A percentile compares a stretch with the other conserved stretches of the same genome.
phyloP scores from a whole-genome alignment of 2,888 invertebrate genomes.

The Nomada fabriciana region DNA sequence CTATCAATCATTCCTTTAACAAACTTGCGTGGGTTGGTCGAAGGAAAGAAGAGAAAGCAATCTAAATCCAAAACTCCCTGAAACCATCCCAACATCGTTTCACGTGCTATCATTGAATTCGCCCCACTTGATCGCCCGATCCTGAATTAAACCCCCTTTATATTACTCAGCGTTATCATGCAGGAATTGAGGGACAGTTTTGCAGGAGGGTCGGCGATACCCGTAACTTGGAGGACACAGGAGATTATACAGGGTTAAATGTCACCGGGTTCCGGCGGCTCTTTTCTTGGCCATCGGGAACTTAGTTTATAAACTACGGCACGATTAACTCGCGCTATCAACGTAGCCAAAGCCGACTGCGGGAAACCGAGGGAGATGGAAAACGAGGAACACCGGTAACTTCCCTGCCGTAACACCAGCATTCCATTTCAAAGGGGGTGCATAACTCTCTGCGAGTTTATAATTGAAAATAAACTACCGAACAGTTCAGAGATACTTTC shows the following conservation, averaged over 20 bases:
- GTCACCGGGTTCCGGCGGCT: constrained; percentile 19
- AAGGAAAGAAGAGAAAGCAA: constrained; percentile 1
- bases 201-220: not conserved
- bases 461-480: constrained; percentile 53
- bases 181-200: not conserved
- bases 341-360: constrained; percentile 45
- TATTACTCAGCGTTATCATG: no score
- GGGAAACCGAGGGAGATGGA: constrained; percentile 13
- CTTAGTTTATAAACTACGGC: constrained; percentile 66
- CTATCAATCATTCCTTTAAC: not conserved
- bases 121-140: not conserved
- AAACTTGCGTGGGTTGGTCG: not conserved
- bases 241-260: constrained; percentile 33
- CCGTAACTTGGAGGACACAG: not conserved
- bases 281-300: constrained; percentile 49
- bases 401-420: constrained; percentile 46
- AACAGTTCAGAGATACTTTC: no score
- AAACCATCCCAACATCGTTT: not conserved
- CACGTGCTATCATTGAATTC: not conserved
- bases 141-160: no score
- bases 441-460: constrained; percentile 44
- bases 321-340: constrained; percentile 65
- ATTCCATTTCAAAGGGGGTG: constrained; percentile 33
- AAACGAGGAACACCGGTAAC: constrained; percentile 52
- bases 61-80: not conserved